A percentile compares a stretch with the other conserved stretches of the same genome.
phyloP scores from a whole-genome alignment of 2,888 invertebrate genomes.

The Sphaerophoria taeniata region DNA sequence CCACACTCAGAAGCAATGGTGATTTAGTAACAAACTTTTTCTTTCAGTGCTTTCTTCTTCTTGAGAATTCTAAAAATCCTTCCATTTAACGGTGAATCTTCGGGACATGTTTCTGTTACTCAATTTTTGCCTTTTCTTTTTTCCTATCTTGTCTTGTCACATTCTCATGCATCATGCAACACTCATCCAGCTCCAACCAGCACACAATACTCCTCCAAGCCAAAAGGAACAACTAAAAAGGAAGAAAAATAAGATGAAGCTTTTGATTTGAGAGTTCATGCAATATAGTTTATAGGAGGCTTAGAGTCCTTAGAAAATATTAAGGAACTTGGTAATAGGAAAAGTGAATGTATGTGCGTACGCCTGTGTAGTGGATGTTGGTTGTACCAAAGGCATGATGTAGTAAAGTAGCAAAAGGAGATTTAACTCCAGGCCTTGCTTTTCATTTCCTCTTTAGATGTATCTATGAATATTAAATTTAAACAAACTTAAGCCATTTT shows the following conservation, averaged over 20 bases:
- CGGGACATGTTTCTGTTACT: conserved; percentile 53
- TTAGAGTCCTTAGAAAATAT: conserved; percentile 61
- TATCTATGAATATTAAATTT: conserved; percentile 75
- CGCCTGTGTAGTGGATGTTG: not conserved
- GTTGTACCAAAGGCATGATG: not conserved
- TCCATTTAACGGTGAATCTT: conserved; percentile 69
- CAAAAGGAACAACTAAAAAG: too few species aligned
- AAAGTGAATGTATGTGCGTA: not conserved
- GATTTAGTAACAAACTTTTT: too few species aligned
- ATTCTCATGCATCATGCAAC: conserved; percentile 45
- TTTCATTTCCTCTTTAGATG: conserved; percentile 73
- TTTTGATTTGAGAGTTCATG: conserved; percentile 21
- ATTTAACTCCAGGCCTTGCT: conserved; percentile 66
- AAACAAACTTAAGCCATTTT: conserved; percentile 67
- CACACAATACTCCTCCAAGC: not conserved
- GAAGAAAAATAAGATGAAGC: conserved; percentile 3
- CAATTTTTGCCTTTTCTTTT: too few species aligned
- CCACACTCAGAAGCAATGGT: too few species aligned
- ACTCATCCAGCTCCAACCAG: not conserved
- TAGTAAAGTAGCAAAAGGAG: conserved; percentile 20
- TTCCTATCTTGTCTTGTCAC: conserved; percentile 4
- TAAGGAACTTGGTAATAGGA: conserved; percentile 47
- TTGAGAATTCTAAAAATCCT: conserved; percentile 50
- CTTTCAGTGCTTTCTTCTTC: conserved; percentile 46
- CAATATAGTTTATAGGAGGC: conserved; percentile 38